These are phyloP conservation scores for Noctua comes DNA, from an alignment of 2,888 invertebrate genomes.

Conservation along the genomic window DNA sequence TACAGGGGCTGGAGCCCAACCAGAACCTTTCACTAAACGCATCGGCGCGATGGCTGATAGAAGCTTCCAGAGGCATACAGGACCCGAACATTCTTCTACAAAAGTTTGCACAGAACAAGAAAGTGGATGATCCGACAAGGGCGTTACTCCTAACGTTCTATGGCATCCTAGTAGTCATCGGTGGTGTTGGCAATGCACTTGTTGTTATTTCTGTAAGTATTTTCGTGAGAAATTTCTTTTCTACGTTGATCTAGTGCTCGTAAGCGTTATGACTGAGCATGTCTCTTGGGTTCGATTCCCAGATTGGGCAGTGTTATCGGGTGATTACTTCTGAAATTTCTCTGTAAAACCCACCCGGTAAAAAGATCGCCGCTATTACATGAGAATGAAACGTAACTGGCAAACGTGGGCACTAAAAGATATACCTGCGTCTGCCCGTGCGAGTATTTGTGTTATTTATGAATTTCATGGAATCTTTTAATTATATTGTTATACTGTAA, in stretches of 20 bases:
- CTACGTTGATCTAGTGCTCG: not conserved
- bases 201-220: conserved; percentile 93
- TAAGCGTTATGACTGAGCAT: not conserved
- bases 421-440: not conserved
- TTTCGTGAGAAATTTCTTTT: conserved; percentile 4
- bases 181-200: conserved; percentile 95
- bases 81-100: conserved; percentile 89
- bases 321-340: not conserved
- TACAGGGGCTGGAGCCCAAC: conserved; percentile 82
- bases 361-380: not conserved
- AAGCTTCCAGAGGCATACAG: conserved; percentile 83
- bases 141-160: conserved; percentile 93
- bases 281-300: not conserved
- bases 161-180: conserved; percentile 94
- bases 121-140: conserved; percentile 93
- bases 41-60: conserved; percentile 86
- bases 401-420: not conserved
- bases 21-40: conserved; percentile 83
- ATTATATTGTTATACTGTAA: not conserved
- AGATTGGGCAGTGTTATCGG: not conserved
- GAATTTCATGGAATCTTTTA: not conserved
- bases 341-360: not conserved
- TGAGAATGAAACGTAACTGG: not conserved
- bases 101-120: conserved; percentile 92
- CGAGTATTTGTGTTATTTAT: not conserved